Base-by-base conservation (phyloP, 2,888 invertebrate species). In the Pseudococcus longispinus region DNA sequence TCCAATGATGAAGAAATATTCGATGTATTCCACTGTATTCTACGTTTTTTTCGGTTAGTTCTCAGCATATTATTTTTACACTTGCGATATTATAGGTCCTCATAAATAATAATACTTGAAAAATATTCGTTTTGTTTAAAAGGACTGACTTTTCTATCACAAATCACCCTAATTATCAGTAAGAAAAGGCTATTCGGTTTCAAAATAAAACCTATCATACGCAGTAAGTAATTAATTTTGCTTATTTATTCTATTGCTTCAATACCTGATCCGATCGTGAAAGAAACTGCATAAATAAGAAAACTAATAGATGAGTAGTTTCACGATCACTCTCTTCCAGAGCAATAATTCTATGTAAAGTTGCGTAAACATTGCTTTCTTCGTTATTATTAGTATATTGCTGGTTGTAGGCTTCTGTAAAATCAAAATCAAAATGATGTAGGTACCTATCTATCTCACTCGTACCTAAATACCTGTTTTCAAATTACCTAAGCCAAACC, bases 201-300 rank as follows among this genome's bases (percentile, higher is more conserved):
- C 3, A 74, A 37, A 74, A 13, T 74, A 0, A 70, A 0, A 18
- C 6, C 18, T 18, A 18, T 1, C 13, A n/a, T n/a, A n/a, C n/a
- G n/a, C n/a, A 15, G 74, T 74, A 74, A 74, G 2, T 44, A 26
- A 88, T 20, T 2, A 13, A 87, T 37, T 29, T 37, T 65, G 3
- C 6, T 18, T 0, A 51, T n/a, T 15, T 4, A n/a, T 46, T 46
- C 3, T 46, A 3, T 46, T 51, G 15, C 8, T 51, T 11, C 20
- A n/a, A 89, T 89, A 92, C 92, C 91, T 95, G 94, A 90, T 95
- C 95, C 32, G 94, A 93, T 89, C 95, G 92, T 0, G 97, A 96
- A 90, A 98, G 92, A 91, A 98, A 98, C 92, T 98, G 98, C 96
- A 99, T 98, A 18, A 99, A 93, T n/a, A 99, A 93, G 89, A 98